A percentile compares a stretch with the other conserved stretches of the same genome.
These are phyloP conservation scores for Drosophila pruinosa DNA, from an alignment of 1,140 invertebrate species.

Conservation along the genomic window DNA sequence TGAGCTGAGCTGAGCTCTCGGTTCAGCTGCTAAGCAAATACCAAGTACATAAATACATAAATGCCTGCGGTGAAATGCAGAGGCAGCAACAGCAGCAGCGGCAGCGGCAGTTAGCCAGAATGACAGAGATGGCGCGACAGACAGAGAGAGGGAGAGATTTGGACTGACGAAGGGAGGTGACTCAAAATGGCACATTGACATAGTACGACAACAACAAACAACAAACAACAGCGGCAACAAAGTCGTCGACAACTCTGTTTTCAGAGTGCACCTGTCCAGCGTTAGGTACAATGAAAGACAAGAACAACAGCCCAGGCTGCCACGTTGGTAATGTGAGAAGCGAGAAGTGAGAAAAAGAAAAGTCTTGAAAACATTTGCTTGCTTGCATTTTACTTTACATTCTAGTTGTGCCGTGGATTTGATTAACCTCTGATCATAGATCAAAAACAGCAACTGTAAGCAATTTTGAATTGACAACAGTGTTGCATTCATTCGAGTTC, in stretches of 20 bases:
- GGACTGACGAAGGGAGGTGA: conserved; percentile 1
- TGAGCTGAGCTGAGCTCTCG: not conserved
- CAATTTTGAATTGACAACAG: no score
- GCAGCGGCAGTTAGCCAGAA: conserved; percentile 1
- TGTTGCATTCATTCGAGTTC: no score
- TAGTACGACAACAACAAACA: conserved; percentile 31
- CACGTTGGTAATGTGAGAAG: conserved; percentile 38
- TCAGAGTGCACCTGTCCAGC: conserved; percentile 58
- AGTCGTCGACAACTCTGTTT: conserved; percentile 10
- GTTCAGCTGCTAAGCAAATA: conserved; percentile 64
- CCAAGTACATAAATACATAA: conserved; percentile 32
- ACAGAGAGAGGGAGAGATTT: conserved; percentile 2
- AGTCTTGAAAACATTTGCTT: no score
- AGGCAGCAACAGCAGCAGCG: not conserved
- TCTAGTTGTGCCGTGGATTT: not conserved
- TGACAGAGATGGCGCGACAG: conserved; percentile 13
- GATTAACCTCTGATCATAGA: no score
- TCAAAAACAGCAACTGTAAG: no score
- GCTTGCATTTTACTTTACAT: no score
- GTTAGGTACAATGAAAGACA: conserved; percentile 40
- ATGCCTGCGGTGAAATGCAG: conserved; percentile 51
- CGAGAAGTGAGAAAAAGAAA: conserved; percentile 8
- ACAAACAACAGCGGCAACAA: conserved; percentile 6
- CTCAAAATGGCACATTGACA: conserved; percentile 52
- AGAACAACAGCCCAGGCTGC: conserved; percentile 6